Percentiles rank a stretch among this genome's conserved stretches.
Evolutionary conservation across 2,888 invertebrate species (phyloP).

Genomic region (Sericinus montela): DNA sequence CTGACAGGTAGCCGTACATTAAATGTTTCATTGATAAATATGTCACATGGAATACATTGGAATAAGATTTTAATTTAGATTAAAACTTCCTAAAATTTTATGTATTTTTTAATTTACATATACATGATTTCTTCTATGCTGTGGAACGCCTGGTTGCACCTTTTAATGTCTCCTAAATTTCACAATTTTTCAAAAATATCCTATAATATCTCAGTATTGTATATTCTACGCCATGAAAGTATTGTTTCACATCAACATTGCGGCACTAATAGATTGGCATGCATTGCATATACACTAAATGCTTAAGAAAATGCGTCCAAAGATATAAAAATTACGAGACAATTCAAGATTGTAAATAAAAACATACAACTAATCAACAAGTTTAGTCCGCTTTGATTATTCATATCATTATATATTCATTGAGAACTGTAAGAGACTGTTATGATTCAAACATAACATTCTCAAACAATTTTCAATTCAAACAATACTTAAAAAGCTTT

Average conservation of each 20-base stretch:
- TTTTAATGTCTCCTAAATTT: too few species aligned
- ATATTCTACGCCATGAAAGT: too few species aligned
- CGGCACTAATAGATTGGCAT: background rate
- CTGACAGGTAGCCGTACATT: background rate
- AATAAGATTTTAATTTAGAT: background rate
- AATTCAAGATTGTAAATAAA: constrained; percentile 25
- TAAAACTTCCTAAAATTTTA: background rate
- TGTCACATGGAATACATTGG: background rate
- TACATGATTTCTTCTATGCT: too few species aligned
- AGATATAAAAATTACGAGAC: constrained; percentile 3
- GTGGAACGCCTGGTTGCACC: too few species aligned
- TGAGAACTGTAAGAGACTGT: background rate
- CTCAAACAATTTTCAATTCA: background rate
- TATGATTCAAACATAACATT: background rate
- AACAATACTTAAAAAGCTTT: constrained; percentile 7
- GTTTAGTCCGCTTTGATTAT: constrained; percentile 16
- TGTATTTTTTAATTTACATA: too few species aligned
- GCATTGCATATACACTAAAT: constrained; percentile 35
- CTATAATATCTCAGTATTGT: too few species aligned
- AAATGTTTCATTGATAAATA: background rate
- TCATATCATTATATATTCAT: background rate
- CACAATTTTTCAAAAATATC: too few species aligned
- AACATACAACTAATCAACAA: constrained; percentile 66
- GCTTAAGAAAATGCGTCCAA: constrained; percentile 55
- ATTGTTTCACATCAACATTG: background rate